Conservation (phyloP, 2,888 invertebrate genomes). For the Argyresthia goedartella region DNA sequence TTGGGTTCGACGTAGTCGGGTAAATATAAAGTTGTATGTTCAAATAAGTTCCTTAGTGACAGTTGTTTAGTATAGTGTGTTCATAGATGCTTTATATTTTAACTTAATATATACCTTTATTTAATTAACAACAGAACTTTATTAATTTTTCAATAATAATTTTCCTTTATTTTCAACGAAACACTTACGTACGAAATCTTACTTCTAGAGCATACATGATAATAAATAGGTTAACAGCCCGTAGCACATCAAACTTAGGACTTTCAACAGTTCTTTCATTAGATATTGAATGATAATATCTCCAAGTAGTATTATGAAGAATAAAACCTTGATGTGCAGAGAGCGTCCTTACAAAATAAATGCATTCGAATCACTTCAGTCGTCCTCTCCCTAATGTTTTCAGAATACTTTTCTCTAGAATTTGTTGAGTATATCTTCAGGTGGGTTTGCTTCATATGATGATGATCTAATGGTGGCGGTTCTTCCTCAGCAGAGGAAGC, state of each 20-base stretch:
- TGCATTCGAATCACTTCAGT: conserved; percentile 28
- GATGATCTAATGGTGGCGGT: conserved; percentile 44
- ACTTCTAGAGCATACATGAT: conserved; percentile 13
- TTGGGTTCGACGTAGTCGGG: not conserved
- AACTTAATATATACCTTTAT: not conserved
- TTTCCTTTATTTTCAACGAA: conserved; percentile 62
- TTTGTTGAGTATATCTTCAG: no score
- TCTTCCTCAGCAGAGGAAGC: conserved; percentile 58
- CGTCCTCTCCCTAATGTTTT: no score
- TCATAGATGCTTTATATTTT: not conserved
- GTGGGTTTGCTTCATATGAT: not conserved
- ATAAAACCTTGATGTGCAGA: no score
- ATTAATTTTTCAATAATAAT: conserved; percentile 67
- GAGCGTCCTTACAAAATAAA: conserved; percentile 28
- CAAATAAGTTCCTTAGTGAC: no score
- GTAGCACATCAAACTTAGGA: no score
- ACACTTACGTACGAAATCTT: conserved; percentile 34
- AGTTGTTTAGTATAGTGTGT: not conserved
- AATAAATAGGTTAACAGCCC: conserved; percentile 15
- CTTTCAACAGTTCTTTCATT: no score
- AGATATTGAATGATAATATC: no score
- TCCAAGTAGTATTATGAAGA: no score
- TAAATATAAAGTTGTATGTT: not conserved
- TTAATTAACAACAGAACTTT: conserved; percentile 17
- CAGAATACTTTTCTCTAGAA: no score